A percentile compares a stretch with the other conserved stretches of the same genome.
Evolutionary conservation across 2,888 invertebrate species (phyloP).

Genomic region (Lysandra coridon): DNA sequence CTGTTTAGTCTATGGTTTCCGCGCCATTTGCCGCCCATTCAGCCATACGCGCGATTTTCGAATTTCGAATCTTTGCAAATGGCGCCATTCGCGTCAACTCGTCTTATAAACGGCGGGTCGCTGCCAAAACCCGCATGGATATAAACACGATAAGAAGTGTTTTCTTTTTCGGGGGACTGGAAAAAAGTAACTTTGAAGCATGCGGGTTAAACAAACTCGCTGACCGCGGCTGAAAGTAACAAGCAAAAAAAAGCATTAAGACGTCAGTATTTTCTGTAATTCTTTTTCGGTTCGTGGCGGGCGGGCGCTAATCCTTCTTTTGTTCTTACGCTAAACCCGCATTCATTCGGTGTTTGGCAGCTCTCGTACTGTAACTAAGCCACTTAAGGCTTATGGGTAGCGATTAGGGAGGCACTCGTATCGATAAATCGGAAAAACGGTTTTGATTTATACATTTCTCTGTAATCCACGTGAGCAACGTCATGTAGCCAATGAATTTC

Average conservation of each 20-base stretch:
- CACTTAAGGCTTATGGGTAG: constrained; percentile 64
- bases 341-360: constrained; percentile 68
- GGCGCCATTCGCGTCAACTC: constrained; percentile 58
- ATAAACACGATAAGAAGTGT: constrained; percentile 19
- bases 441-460: constrained; percentile 3
- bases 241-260: constrained; percentile 44
- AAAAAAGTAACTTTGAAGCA: constrained; percentile 30
- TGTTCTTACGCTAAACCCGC: constrained; percentile 69
- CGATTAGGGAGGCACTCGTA: constrained; percentile 34
- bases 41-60: constrained; percentile 65
- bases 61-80: constrained; percentile 65
- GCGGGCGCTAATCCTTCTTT: constrained; percentile 62
- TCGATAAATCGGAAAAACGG: constrained; percentile 27
- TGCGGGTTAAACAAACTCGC: constrained; percentile 45
- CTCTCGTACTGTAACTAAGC: constrained; percentile 72
- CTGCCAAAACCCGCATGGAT: constrained; percentile 42
- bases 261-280: constrained; percentile 52
- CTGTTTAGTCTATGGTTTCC: constrained; percentile 74
- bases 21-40: constrained; percentile 66
- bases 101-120: constrained; percentile 55
- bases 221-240: constrained; percentile 49
- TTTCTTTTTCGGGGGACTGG: neutral
- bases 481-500: neutral
- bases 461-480: neutral
- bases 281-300: constrained; percentile 54